A percentile compares a stretch with the other conserved stretches of the same genome.
Conservation (phyloP, 2,113 vertebrate species). For the Morone saxatilis region DNA sequence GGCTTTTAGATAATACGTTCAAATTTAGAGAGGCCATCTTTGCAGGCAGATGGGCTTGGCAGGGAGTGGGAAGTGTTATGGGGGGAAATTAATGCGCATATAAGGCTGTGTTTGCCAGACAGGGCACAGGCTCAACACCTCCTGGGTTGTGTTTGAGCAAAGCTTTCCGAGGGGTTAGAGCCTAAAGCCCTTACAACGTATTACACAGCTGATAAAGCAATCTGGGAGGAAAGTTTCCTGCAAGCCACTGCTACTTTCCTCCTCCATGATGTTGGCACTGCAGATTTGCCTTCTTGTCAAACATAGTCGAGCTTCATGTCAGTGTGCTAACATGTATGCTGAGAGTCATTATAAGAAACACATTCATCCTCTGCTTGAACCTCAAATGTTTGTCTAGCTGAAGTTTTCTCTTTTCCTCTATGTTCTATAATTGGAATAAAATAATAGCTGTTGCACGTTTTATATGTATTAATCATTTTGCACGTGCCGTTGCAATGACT, state of each 20-base stretch:
- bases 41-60: constrained; percentile 80
- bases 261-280: constrained; percentile 56
- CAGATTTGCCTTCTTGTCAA: constrained; percentile 70
- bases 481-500: background rate
- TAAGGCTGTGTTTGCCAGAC: constrained; percentile 77
- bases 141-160: constrained; percentile 82
- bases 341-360: constrained; percentile 50
- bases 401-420: background rate
- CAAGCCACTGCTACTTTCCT: constrained; percentile 48
- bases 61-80: constrained; percentile 74
- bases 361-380: constrained; percentile 28
- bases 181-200: constrained; percentile 78
- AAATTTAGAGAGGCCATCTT: constrained; percentile 73
- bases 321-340: constrained; percentile 34
- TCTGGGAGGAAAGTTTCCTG: constrained; percentile 73
- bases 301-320: constrained; percentile 67
- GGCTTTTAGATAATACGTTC: constrained; percentile 51
- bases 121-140: constrained; percentile 78
- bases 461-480: constrained; percentile 2
- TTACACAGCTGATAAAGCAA: constrained; percentile 81
- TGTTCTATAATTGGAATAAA: background rate
- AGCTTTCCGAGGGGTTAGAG: constrained; percentile 78
- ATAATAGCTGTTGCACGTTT: background rate
- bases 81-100: constrained; percentile 71
- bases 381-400: constrained; percentile 27